Conservation (phyloP, 2,888 invertebrate species). For the Scaptomyza cyrtandrae region DNA sequence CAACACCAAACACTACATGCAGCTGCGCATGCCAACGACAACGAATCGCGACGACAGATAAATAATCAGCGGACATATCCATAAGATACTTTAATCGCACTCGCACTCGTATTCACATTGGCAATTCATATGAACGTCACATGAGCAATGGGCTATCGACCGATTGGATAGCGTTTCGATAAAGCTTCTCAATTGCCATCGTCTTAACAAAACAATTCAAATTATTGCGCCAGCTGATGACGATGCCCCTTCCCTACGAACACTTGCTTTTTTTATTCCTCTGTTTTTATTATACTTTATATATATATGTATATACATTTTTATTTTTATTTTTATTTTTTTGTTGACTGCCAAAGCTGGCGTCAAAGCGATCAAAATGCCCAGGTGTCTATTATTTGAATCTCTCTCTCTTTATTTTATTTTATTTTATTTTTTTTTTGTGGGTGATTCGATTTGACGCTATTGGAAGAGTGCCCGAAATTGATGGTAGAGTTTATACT, state of each 20-base stretch:
- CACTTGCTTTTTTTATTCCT: neutral
- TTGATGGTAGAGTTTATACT: conserved; percentile 4
- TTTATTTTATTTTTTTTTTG: neutral
- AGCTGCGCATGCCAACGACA: conserved; percentile 64
- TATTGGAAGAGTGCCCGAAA: conserved; percentile 9
- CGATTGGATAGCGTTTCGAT: conserved; percentile 1
- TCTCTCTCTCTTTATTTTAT: neutral
- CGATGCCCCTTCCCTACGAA: neutral
- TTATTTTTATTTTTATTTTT: conserved; percentile 13
- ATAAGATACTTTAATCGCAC: conserved; percentile 43
- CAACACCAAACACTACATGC: conserved; percentile 59
- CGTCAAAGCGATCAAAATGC: conserved; percentile 17
- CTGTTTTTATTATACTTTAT: too few relatives aligned
- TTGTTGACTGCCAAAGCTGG: conserved; percentile 32
- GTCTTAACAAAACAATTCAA: conserved; percentile 48
- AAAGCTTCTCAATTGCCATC: neutral
- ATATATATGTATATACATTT: neutral
- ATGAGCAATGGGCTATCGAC: conserved; percentile 40
- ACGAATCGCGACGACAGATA: conserved; percentile 17
- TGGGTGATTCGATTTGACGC: neutral
- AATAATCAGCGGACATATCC: conserved; percentile 37
- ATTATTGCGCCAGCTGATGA: conserved; percentile 14
- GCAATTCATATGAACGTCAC: conserved; percentile 45
- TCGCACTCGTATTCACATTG: conserved; percentile 10
- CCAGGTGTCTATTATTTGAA: conserved; percentile 23